Conservation (phyloP, 2,797 vertebrate genomes). For the Otus scops region DNA sequence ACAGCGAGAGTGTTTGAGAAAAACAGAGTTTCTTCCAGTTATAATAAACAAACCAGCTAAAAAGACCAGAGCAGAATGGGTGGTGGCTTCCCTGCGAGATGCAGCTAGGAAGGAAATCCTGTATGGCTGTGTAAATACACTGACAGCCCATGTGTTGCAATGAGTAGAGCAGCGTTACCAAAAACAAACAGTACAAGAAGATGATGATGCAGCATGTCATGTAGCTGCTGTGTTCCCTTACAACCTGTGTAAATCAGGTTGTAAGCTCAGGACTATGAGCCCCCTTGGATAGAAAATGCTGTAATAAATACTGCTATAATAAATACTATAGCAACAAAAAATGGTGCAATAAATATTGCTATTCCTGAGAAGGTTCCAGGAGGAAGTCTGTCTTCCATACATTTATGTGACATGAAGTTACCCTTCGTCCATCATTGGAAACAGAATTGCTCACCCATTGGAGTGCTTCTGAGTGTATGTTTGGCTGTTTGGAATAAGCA, state of each 20-base stretch:
- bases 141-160: neutral
- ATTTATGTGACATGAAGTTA: neutral
- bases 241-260: neutral
- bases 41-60: neutral
- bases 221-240: neutral
- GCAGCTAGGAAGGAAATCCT: neutral
- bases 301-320: neutral
- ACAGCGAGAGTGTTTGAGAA: neutral
- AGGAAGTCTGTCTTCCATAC: neutral
- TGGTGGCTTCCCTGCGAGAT: neutral
- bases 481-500: neutral
- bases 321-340: neutral
- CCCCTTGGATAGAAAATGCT: neutral
- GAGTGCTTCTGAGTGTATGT: neutral
- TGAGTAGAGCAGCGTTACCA: neutral
- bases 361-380: neutral
- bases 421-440: neutral
- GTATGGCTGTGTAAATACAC: neutral
- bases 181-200: neutral
- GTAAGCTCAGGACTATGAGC: neutral
- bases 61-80: neutral
- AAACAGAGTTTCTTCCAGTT: neutral
- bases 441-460: neutral
- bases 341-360: neutral
- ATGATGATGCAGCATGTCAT: neutral